These are phyloP conservation scores for Sebastolobus alascanus DNA, from an alignment of 2,797 vertebrate genomes.

Conservation along the genomic window DNA sequence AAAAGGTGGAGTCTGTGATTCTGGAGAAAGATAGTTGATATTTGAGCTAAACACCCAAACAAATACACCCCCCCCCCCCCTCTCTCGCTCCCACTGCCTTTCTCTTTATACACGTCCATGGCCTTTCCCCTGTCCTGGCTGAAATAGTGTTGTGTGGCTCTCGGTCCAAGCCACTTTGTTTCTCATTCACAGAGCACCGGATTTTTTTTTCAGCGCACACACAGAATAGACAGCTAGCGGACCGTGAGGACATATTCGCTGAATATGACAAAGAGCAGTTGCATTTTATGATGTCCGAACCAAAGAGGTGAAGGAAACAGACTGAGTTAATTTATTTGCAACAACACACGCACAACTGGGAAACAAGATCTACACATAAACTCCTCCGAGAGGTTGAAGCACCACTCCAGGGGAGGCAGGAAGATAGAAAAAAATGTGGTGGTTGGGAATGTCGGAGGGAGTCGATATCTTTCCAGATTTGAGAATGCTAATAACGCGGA, in stretches of 20 bases:
- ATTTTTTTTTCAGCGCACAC: background rate
- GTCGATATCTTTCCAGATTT: conserved; percentile 42
- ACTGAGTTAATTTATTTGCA: conserved; percentile 4
- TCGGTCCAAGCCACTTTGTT: background rate
- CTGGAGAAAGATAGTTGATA: background rate
- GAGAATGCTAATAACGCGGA: conserved; percentile 57
- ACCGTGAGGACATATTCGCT: background rate
- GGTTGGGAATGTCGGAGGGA: background rate
- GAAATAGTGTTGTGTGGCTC: background rate
- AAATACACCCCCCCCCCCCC: background rate
- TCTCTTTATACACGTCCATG: background rate
- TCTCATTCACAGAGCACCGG: background rate
- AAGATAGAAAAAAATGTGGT: background rate
- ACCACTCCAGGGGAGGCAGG: background rate
- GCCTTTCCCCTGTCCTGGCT: background rate
- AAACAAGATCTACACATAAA: conserved; percentile 15
- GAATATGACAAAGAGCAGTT: background rate
- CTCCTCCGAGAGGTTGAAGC: conserved; percentile 31
- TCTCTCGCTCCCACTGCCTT: background rate
- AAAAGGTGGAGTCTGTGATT: background rate
- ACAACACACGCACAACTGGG: background rate
- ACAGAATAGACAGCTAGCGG: background rate
- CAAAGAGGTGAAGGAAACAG: background rate
- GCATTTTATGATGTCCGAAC: background rate
- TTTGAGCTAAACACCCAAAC: background rate